Evolutionary conservation across 2,113 vertebrate genomes (phyloP).

Genomic region (Pelmatolapia mariae): DNA sequence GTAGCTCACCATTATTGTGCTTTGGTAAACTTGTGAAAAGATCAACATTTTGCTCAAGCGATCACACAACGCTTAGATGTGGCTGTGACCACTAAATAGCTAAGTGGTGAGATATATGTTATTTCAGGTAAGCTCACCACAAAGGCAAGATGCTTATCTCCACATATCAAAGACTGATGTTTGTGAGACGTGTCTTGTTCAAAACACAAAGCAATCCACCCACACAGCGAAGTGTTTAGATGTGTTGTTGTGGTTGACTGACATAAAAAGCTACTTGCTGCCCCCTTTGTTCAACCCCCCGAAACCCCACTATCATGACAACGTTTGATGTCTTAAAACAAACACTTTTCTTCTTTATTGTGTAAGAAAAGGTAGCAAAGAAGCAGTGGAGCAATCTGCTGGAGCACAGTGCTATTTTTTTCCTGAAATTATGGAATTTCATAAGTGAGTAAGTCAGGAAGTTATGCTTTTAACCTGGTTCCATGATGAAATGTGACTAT

Average conservation of each 20-base stretch:
- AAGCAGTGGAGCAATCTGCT: background rate
- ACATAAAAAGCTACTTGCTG: background rate
- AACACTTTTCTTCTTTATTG: background rate
- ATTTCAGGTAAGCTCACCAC: background rate
- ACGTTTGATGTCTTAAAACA: background rate
- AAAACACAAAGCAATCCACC: background rate
- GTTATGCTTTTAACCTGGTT: background rate
- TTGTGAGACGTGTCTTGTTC: background rate
- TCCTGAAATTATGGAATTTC: background rate
- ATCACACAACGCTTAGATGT: background rate
- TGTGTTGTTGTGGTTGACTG: background rate
- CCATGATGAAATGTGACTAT: rapidly evolving
- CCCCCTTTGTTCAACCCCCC: background rate
- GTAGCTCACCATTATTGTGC: background rate
- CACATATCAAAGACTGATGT: background rate
- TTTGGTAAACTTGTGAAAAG: background rate
- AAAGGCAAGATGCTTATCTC: background rate
- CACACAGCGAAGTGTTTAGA: background rate
- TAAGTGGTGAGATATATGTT: background rate
- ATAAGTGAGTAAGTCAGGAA: background rate
- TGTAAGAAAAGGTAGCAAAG: background rate
- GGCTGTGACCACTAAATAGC: background rate
- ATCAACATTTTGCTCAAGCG: background rate
- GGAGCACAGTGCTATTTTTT: background rate
- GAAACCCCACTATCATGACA: background rate